Base-by-base conservation (phyloP, 2,888 invertebrate species). In the Rhagonycha lutea region DNA sequence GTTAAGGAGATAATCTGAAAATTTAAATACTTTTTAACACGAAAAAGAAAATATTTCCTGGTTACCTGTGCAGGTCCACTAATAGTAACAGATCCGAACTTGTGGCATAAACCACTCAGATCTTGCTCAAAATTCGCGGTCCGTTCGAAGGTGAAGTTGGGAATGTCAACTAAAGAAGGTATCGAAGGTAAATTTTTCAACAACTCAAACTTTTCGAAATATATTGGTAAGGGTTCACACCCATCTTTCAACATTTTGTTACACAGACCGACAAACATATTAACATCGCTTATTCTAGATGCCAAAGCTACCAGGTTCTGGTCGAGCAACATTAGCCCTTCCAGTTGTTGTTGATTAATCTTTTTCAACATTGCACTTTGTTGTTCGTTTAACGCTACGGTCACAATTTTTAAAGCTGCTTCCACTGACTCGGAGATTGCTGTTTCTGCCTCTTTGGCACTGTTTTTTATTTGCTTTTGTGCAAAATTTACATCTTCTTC, bases 141-240 rank as follows among this genome's bases (percentile, higher is more conserved):
- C 69, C 86, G 86, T 79, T 89, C 88, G 78, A 90, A 90, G 26
- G 88, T 88, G 70, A 91, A 87, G 81, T 86, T 89, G 69, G 91
- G 89, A 76, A 91, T 90, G 80, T 91, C 90, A 80, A 89, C 89
- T n/a, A 89, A 84, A 72, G 87, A 87, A 29, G 91, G 91, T 14
- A 91, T 89, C 80, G 90, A 90, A 26, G 91, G 91, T 75, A 91
- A 86, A 81, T 89, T 90, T 69, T 89, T 89, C 72, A 89, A 79
- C 61, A 82, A 77, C 72, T 81, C 83, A 28, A 86, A 82, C 75
- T 84, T 82, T 29, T 79, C 79, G 72, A 81, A 79, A 80, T 86
- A 86, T 72, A 79, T 81, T 29, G 83, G 80, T 70, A 83, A 75
- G 69, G 81, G 81, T 23, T 14, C 14, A 2, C 10, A 63, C 12